These are phyloP conservation scores for Neoitamus cyanurus DNA, from an alignment of 2,888 invertebrate genomes.

Conservation along the genomic window DNA sequence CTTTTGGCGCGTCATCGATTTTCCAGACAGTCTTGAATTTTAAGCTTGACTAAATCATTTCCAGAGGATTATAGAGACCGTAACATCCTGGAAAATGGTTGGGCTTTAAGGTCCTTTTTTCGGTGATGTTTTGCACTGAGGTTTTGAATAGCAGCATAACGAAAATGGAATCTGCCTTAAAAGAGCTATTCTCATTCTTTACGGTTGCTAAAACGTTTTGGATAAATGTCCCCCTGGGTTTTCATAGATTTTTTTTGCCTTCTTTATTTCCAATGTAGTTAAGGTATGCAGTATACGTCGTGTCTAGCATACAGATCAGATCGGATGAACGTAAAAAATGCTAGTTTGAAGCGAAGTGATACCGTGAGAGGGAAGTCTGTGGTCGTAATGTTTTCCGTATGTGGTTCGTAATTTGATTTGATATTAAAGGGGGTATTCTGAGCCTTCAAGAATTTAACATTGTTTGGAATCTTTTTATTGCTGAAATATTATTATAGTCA, in stretches of 20 bases:
- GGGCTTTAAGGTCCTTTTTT: neutral
- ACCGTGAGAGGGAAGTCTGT: neutral
- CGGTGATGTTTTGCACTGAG: neutral
- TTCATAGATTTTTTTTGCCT: neutral
- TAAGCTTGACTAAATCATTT: neutral
- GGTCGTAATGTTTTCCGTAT: neutral
- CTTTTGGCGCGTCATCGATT: conserved; percentile 25
- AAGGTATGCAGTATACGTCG: neutral
- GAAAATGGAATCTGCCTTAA: neutral
- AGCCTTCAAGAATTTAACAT: neutral
- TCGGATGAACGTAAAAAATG: neutral
- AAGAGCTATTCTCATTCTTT: neutral
- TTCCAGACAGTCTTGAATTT: conserved; percentile 9
- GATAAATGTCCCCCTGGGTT: conserved; percentile 14
- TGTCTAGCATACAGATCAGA: conserved; percentile 4
- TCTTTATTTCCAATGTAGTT: neutral
- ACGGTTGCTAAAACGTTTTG: neutral
- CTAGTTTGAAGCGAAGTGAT: neutral
- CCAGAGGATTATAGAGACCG: neutral
- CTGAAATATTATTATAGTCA: too few species aligned
- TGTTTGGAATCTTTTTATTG: neutral
- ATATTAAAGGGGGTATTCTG: neutral
- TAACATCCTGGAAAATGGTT: neutral
- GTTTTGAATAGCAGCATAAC: neutral
- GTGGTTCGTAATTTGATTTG: neutral